These are phyloP conservation scores for Chinchilla lanigera DNA, from an alignment of 2,113 vertebrate genomes.

Conservation along the genomic window DNA sequence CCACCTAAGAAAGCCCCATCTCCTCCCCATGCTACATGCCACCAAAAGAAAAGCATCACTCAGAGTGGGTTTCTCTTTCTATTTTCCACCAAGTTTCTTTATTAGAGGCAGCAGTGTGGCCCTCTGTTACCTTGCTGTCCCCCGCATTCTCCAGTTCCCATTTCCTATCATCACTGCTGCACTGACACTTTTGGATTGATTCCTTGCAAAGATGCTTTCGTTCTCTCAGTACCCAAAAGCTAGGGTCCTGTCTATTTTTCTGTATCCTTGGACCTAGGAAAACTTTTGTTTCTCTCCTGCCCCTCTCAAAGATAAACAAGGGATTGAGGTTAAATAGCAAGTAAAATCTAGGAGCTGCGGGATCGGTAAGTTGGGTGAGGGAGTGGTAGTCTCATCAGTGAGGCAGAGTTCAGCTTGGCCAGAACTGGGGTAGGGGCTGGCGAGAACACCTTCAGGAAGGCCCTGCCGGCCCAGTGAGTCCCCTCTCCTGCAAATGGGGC, in stretches of 20 bases:
- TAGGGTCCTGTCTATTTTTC: constrained; percentile 8
- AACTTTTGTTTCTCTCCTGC: neutral
- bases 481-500: constrained; percentile 61
- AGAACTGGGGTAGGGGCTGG: neutral
- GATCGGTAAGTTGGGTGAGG: neutral
- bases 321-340: neutral
- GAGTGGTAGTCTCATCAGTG: neutral
- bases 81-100: neutral
- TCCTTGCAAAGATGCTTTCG: neutral
- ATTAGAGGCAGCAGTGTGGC: neutral
- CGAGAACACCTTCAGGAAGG: neutral
- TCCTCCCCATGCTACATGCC: neutral
- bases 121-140: neutral
- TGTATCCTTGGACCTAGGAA: neutral
- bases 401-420: neutral
- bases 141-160: neutral
- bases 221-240: neutral
- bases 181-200: neutral
- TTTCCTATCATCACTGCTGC: neutral
- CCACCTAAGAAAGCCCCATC: neutral
- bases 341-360: neutral
- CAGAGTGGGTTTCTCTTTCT: neutral
- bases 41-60: neutral
- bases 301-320: constrained; percentile 13
- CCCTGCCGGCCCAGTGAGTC: neutral